These are phyloP conservation scores for Eristalis pertinax DNA, from an alignment of 2,888 invertebrate species.

Conservation along the genomic window DNA sequence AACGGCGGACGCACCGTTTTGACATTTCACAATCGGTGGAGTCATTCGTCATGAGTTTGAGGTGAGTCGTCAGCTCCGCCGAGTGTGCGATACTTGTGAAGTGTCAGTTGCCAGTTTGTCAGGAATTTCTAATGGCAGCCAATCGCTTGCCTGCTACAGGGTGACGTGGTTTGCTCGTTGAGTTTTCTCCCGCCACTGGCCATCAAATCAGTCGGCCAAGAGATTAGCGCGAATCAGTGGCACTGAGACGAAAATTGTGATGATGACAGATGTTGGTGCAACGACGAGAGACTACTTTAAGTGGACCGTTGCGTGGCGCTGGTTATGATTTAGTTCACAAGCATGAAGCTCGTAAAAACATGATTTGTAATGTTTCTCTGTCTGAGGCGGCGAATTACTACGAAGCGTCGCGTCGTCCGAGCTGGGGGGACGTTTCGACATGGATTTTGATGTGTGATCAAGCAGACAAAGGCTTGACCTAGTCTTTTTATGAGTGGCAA, in stretches of 20 bases:
- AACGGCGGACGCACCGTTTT: neutral
- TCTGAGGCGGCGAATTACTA: too few relatives aligned
- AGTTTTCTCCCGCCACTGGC: too few relatives aligned
- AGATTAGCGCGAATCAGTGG: neutral
- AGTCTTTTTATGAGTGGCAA: too few relatives aligned
- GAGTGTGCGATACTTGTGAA: neutral
- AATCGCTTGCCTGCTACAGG: neutral
- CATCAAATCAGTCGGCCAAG: too few relatives aligned
- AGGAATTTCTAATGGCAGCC: neutral
- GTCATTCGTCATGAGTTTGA: neutral
- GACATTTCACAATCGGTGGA: neutral
- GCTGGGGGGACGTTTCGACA: too few relatives aligned
- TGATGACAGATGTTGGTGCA: neutral
- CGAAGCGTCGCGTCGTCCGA: too few relatives aligned
- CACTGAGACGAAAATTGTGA: neutral
- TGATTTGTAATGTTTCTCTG: too few relatives aligned
- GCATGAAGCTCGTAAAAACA: neutral
- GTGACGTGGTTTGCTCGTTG: neutral
- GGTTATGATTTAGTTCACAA: neutral
- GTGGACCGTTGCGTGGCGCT: neutral
- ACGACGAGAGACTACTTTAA: neutral
- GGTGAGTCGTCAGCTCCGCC: neutral
- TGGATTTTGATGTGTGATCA: too few relatives aligned
- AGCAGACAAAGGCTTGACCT: too few relatives aligned
- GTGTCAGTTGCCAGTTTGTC: neutral